A percentile compares a stretch with the other conserved stretches of the same genome.
Evolutionary conservation across 2,797 vertebrate genomes (phyloP).

Genomic region (Propithecus deckenii): DNA sequence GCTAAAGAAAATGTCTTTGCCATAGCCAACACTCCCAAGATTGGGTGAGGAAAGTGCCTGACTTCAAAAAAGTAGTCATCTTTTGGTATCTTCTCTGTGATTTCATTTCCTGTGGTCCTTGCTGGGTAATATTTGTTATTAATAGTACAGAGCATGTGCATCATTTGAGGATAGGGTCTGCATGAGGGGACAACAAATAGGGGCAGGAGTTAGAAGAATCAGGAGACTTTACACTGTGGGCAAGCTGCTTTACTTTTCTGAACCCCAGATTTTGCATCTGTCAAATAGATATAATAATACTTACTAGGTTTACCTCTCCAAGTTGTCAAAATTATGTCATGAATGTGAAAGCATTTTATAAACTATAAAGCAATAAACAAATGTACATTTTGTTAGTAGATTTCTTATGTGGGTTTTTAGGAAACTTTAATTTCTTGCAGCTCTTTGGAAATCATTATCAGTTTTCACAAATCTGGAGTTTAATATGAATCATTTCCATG

Average conservation of each 20-base stretch:
- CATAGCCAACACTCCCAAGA: not conserved
- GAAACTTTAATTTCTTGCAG: constrained; percentile 33
- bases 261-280: constrained; percentile 32
- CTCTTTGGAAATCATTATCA: constrained; percentile 5
- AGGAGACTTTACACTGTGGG: not conserved
- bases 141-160: not conserved
- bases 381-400: not conserved
- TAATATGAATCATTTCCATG: not conserved
- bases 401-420: constrained; percentile 38
- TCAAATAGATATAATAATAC: not conserved
- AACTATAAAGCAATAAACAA: constrained; percentile 35
- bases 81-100: constrained; percentile 18
- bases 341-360: constrained; percentile 33
- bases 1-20: not conserved
- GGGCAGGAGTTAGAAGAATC: not conserved
- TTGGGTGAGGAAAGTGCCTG: not conserved
- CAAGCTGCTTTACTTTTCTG: not conserved
- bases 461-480: constrained; percentile 16
- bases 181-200: not conserved
- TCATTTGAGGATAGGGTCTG: not conserved
- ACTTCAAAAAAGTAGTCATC: constrained; percentile 13
- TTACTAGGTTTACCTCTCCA: not conserved
- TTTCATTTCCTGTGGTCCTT: not conserved
- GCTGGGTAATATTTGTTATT: not conserved
- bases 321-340: constrained; percentile 35